These are phyloP conservation scores for Dynastes hyllus DNA, from an alignment of 2,888 invertebrate genomes.

Conservation along the genomic window DNA sequence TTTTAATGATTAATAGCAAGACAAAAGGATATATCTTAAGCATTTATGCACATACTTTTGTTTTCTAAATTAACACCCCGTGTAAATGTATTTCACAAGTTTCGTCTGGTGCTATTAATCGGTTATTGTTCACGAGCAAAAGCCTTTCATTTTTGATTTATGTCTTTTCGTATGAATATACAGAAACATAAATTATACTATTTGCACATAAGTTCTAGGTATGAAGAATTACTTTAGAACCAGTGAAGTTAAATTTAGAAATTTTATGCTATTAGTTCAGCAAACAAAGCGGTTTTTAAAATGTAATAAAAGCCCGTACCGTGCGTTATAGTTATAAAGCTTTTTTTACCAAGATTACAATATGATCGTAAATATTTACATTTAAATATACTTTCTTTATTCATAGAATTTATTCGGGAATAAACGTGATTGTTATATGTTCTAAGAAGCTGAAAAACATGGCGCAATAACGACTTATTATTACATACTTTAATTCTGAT, in stretches of 20 bases:
- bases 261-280: neutral
- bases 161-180: neutral
- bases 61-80: neutral
- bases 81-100: neutral
- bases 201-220: neutral
- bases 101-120: neutral
- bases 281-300: constrained; percentile 26
- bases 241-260: constrained; percentile 18
- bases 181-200: constrained; percentile 16
- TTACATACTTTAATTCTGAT: neutral
- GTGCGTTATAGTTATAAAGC: neutral
- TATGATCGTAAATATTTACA: constrained; percentile 24
- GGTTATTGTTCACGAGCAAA: neutral
- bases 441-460: neutral
- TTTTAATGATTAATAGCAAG: no score
- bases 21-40: no score
- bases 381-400: constrained; percentile 17
- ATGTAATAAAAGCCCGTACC: constrained; percentile 8
- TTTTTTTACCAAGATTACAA: constrained; percentile 1
- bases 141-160: neutral
- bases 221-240: constrained; percentile 5
- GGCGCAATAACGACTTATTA: neutral
- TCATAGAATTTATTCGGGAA: neutral
- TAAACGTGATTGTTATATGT: constrained; percentile 13
- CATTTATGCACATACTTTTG: no score